These are phyloP conservation scores for Chiloscyllium plagiosum DNA, from an alignment of 2,113 vertebrate genomes.

Conservation along the genomic window DNA sequence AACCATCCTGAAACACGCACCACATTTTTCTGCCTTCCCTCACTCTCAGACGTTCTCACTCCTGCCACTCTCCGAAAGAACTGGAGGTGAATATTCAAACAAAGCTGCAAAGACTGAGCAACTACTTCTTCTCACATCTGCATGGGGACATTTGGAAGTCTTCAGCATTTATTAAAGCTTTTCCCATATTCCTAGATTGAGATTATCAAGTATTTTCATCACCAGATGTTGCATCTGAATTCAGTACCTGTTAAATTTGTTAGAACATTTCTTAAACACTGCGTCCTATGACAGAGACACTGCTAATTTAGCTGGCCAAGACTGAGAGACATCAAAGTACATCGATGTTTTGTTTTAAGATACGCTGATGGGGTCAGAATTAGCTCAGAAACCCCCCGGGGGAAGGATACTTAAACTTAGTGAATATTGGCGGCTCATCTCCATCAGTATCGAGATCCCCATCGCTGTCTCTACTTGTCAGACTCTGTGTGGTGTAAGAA, in stretches of 20 bases:
- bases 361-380: not conserved
- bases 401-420: slow-evolving; percentile 35
- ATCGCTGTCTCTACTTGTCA: not conserved
- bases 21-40: not conserved
- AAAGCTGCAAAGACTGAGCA: not conserved
- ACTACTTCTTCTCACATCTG: not conserved
- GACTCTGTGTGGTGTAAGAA: not conserved
- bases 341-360: not conserved
- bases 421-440: not conserved
- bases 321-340: not conserved
- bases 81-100: not conserved
- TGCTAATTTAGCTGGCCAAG: not conserved
- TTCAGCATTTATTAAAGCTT: not conserved
- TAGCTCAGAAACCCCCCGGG: too few relatives aligned
- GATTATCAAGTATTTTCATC: not conserved
- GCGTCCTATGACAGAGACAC: too few relatives aligned
- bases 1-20: not conserved
- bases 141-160: not conserved
- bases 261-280: too few relatives aligned
- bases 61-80: not conserved
- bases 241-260: too few relatives aligned
- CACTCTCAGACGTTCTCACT: not conserved
- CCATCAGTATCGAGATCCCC: not conserved
- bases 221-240: too few relatives aligned
- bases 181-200: not conserved